These are phyloP conservation scores for Phlogophora meticulosa DNA, from an alignment of 2,888 invertebrate genomes.

Conservation along the genomic window DNA sequence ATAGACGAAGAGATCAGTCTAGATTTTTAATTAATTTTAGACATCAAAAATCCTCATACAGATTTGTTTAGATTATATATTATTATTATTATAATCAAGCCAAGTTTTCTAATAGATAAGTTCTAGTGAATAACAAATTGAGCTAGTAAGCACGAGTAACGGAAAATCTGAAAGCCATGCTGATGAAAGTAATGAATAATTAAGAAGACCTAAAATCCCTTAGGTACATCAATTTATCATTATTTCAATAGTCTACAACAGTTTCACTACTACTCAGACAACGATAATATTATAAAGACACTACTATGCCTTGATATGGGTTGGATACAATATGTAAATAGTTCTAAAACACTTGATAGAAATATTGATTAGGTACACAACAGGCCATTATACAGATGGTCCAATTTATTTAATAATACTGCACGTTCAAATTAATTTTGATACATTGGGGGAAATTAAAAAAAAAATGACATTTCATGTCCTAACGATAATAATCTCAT, in stretches of 20 bases:
- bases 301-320: constrained; percentile 80
- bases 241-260: constrained; percentile 72
- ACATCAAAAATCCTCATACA: constrained; percentile 59
- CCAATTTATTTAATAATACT: constrained; percentile 76
- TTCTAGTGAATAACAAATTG: constrained; percentile 61
- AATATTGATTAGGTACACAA: constrained; percentile 74
- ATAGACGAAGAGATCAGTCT: constrained; percentile 66
- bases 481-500: constrained; percentile 88
- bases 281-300: constrained; percentile 64
- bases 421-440: constrained; percentile 80
- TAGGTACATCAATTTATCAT: constrained; percentile 75
- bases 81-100: constrained; percentile 44
- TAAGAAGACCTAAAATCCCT: constrained; percentile 69
- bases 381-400: constrained; percentile 75
- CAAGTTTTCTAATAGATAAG: constrained; percentile 39
- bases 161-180: constrained; percentile 59
- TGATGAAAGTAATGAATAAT: constrained; percentile 70
- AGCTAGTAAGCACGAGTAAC: constrained; percentile 73
- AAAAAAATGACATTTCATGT: constrained; percentile 86
- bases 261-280: constrained; percentile 68
- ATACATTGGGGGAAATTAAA: constrained; percentile 76
- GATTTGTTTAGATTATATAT: constrained; percentile 40
- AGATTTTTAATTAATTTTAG: constrained; percentile 59
- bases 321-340: constrained; percentile 78
- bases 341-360: constrained; percentile 79